Conservation (phyloP, 2,797 vertebrate species). For the Xenops minutus region DNA sequence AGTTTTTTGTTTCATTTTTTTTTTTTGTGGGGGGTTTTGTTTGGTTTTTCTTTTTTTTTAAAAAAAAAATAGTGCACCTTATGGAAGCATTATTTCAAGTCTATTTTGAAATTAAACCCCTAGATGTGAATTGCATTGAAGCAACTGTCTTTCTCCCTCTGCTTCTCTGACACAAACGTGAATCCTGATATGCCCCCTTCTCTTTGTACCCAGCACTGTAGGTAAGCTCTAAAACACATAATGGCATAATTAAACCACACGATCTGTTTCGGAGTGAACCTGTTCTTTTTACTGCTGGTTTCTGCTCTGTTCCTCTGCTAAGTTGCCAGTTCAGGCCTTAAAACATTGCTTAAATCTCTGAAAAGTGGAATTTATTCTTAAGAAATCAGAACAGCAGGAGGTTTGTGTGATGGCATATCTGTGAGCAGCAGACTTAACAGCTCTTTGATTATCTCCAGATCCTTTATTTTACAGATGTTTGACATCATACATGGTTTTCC, state of each 20-base stretch:
- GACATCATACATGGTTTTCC: constrained; percentile 22
- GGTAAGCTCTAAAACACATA: constrained; percentile 38
- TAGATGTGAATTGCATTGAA: constrained; percentile 3
- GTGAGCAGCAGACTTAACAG: constrained; percentile 35
- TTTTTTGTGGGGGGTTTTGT: background rate
- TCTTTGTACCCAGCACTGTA: constrained; percentile 3
- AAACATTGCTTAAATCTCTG: constrained; percentile 40
- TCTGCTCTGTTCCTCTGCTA: constrained; percentile 32
- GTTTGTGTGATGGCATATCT: constrained; percentile 36
- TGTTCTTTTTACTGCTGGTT: constrained; percentile 34
- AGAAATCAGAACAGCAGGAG: constrained; percentile 37
- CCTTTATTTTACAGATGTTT: constrained; percentile 52
- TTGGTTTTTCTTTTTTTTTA: background rate
- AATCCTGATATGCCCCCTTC: constrained; percentile 24
- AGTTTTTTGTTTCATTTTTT: background rate
- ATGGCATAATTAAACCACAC: constrained; percentile 38
- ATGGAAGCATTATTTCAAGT: background rate
- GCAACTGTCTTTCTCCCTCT: background rate
- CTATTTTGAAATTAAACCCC: constrained; percentile 10
- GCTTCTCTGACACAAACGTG: background rate
- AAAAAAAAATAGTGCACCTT: background rate
- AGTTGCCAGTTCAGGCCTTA: constrained; percentile 23
- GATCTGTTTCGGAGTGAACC: constrained; percentile 19
- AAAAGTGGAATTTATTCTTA: constrained; percentile 51
- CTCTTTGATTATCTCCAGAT: constrained; percentile 41